Evolutionary conservation across 2,113 vertebrate species (phyloP).

Genomic region (Mirza zaza): DNA sequence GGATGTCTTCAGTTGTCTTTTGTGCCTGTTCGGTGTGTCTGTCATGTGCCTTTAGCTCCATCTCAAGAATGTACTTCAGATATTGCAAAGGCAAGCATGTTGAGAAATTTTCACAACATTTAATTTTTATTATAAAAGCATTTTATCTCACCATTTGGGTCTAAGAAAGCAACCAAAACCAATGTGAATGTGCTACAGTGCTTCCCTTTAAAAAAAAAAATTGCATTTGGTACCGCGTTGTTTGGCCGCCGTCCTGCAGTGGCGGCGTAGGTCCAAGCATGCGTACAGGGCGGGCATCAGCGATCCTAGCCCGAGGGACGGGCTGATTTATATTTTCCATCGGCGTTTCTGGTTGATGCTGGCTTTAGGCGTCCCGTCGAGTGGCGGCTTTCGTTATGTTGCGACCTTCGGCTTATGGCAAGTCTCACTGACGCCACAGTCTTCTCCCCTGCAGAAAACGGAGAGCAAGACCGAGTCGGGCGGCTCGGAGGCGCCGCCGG

Average conservation of each 20-base stretch:
- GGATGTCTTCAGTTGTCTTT: background rate
- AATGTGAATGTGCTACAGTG: background rate
- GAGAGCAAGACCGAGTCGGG: constrained; percentile 75
- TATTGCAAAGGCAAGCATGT: background rate
- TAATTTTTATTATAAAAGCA: background rate
- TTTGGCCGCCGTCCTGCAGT: background rate
- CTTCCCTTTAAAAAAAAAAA: background rate
- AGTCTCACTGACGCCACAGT: background rate
- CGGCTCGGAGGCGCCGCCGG: constrained; percentile 71
- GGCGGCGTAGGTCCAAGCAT: background rate
- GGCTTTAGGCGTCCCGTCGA: background rate
- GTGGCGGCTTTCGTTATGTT: background rate
- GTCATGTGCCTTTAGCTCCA: background rate
- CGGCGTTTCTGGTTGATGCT: background rate
- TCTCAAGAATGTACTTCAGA: background rate
- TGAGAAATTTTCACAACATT: background rate
- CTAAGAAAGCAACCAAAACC: background rate
- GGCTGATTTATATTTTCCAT: background rate
- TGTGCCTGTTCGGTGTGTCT: background rate
- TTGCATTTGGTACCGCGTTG: background rate
- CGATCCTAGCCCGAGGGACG: background rate
- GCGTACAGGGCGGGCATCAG: background rate
- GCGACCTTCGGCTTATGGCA: background rate
- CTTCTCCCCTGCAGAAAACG: constrained; percentile 79
- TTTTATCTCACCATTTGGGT: background rate